Percentiles rank a stretch among this genome's conserved stretches.
phyloP scores from a whole-genome alignment of 2,888 invertebrate species.

The Cheilosia variabilis region DNA sequence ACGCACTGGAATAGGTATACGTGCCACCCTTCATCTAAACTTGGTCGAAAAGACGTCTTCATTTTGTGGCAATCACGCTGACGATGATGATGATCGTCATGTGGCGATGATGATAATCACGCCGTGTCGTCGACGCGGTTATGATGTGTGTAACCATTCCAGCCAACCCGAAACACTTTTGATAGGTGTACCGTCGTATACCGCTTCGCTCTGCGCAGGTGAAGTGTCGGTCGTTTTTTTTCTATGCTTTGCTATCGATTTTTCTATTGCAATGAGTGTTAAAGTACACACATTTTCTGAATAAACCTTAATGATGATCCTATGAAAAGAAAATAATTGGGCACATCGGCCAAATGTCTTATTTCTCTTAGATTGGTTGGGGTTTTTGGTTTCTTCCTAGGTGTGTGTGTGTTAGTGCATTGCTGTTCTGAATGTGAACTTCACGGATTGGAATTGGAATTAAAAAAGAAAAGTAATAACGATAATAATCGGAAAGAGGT shows the following conservation, averaged over 20 bases:
- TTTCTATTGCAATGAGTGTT: constrained; percentile 9
- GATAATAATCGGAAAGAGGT: constrained; percentile 13
- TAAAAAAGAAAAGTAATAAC: constrained; percentile 10
- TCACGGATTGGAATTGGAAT: background rate
- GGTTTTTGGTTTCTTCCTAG: background rate
- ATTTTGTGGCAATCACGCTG: constrained; percentile 9
- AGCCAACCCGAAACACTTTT: constrained; percentile 8
- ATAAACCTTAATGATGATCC: constrained; percentile 35
- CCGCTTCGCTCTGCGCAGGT: background rate
- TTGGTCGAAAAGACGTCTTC: constrained; percentile 10
- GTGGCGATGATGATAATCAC: constrained; percentile 15
- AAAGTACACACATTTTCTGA: constrained; percentile 24
- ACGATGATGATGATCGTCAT: constrained; percentile 1
- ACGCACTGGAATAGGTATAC: background rate
- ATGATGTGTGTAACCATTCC: constrained; percentile 18
- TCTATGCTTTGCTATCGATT: background rate
- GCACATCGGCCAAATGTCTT: constrained; percentile 22
- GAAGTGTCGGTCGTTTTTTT: background rate
- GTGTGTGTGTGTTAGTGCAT: too few relatives aligned
- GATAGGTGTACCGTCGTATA: background rate
- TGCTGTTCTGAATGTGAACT: background rate
- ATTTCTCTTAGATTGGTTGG: background rate
- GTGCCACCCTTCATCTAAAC: background rate
- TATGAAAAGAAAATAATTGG: constrained; percentile 34
- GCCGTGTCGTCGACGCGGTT: background rate